Conservation (phyloP, 2,797 vertebrate genomes). For the Myripristis murdjan region DNA sequence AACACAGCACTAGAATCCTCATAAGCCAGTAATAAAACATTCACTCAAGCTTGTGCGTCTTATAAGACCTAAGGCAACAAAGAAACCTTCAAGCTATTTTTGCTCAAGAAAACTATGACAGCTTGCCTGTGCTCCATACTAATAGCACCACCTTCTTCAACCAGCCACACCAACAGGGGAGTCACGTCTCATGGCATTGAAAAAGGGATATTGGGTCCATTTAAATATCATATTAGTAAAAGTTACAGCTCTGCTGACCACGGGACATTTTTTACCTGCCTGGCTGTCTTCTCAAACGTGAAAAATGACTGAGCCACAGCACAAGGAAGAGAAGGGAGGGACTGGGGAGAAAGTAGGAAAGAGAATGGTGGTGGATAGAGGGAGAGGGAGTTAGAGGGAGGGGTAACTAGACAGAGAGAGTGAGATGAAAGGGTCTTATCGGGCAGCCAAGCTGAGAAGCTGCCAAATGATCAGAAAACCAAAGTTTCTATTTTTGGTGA, state of each 20-base stretch:
- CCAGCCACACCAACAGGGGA: not conserved
- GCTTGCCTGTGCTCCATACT: constrained; percentile 3
- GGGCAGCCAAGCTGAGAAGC: constrained; percentile 39
- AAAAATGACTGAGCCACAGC: constrained; percentile 6
- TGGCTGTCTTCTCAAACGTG: constrained; percentile 13
- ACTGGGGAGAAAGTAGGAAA: constrained; percentile 8
- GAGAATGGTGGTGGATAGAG: constrained; percentile 1
- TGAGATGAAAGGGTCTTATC: constrained; percentile 52
- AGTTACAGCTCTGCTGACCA: not conserved
- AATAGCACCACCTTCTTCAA: constrained; percentile 4
- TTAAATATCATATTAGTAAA: not conserved
- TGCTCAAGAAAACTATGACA: constrained; percentile 27
- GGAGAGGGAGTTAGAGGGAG: not conserved
- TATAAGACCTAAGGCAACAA: constrained; percentile 28
- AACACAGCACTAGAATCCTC: constrained; percentile 19
- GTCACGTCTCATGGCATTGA: not conserved
- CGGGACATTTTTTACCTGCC: not conserved
- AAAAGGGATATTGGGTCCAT: not conserved
- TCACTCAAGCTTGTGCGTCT: constrained; percentile 22
- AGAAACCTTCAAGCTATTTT: constrained; percentile 16
- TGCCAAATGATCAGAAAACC: constrained; percentile 46
- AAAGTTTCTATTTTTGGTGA: constrained; percentile 64
- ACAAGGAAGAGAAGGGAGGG: not conserved
- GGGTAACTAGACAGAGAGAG: constrained; percentile 14
- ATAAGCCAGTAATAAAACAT: constrained; percentile 40